phyloP scores from a whole-genome alignment of 2,113 vertebrate species.

The Bufo gargarizans region DNA sequence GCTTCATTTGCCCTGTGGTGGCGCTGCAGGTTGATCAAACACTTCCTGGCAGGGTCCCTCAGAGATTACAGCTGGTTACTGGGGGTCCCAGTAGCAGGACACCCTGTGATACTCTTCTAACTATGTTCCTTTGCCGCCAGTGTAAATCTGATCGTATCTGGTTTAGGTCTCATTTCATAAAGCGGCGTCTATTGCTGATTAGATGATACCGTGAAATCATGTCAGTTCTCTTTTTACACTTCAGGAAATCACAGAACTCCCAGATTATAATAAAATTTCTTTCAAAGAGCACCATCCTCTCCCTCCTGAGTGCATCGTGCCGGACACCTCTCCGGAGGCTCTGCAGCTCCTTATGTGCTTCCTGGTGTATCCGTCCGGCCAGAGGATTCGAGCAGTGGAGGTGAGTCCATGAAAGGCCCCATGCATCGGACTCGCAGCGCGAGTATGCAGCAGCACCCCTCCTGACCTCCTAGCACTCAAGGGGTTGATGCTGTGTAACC shows the following conservation, averaged over 20 bases:
- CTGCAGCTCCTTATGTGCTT: constrained; percentile 81
- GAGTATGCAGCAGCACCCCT: too few relatives aligned
- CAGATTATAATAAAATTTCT: constrained; percentile 91
- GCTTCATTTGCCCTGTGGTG: background rate
- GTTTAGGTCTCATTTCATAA: too few relatives aligned
- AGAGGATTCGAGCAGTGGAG: constrained; percentile 77
- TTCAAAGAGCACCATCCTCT: constrained; percentile 86
- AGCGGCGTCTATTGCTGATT: too few relatives aligned
- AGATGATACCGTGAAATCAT: too few relatives aligned
- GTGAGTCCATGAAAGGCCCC: constrained; percentile 63
- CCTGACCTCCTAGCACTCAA: too few relatives aligned
- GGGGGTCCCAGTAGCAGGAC: too few relatives aligned
- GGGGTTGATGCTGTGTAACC: too few relatives aligned
- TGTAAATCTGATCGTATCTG: too few relatives aligned
- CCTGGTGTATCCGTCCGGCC: constrained; percentile 82
- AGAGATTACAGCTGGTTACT: too few relatives aligned
- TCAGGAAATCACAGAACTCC: constrained; percentile 85
- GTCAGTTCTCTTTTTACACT: background rate
- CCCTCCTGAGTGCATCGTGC: constrained; percentile 83
- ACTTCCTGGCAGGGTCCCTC: background rate
- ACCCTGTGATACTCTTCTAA: too few relatives aligned
- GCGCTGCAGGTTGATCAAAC: background rate
- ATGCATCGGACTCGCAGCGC: too few relatives aligned
- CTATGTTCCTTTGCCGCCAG: too few relatives aligned
- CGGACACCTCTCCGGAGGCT: constrained; percentile 81